Percentiles rank a stretch among this genome's conserved stretches.
Evolutionary conservation across 1,140 invertebrate species (phyloP).

Genomic region (Hycleus cichorii): DNA sequence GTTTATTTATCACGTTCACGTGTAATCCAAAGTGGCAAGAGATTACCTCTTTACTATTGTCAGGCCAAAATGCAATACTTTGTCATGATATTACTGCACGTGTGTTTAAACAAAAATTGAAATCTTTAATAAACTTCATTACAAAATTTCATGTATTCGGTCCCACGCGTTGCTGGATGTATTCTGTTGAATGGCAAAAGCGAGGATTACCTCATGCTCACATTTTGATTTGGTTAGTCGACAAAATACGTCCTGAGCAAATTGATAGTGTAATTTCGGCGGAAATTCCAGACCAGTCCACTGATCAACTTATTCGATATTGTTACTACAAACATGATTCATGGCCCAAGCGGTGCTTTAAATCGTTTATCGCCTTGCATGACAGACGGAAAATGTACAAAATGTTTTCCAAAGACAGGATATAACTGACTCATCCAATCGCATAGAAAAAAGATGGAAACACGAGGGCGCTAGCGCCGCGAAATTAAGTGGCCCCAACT

Average conservation of each 20-base stretch:
- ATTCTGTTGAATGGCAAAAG: constrained; percentile 36
- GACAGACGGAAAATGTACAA: constrained; percentile 12
- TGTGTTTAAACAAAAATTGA: constrained; percentile 38
- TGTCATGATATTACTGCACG: constrained; percentile 40
- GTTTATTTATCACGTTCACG: constrained; percentile 44
- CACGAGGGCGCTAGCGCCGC: too few relatives aligned
- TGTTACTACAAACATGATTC: constrained; percentile 40
- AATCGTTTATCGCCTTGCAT: constrained; percentile 40
- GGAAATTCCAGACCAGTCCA: constrained; percentile 44
- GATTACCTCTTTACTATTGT: constrained; percentile 37
- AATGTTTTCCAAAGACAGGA: background rate
- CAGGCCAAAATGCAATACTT: constrained; percentile 38
- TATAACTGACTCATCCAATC: too few relatives aligned
- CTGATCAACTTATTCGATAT: constrained; percentile 38
- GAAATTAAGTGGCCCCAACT: too few relatives aligned
- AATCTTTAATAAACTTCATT: constrained; percentile 29
- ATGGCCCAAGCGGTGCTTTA: constrained; percentile 33
- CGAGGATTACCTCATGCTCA: constrained; percentile 44
- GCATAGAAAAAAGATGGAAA: too few relatives aligned
- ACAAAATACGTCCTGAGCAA: constrained; percentile 36
- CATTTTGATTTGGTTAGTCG: constrained; percentile 40
- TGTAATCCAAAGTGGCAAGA: constrained; percentile 47
- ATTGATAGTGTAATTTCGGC: constrained; percentile 45
- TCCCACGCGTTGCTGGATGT: constrained; percentile 25
- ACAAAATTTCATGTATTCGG: constrained; percentile 30